Evolutionary conservation across 2,113 vertebrate species (phyloP), one percentile per base, ranked within the genome.

Genomic region (Propithecus coquereli): DNA sequence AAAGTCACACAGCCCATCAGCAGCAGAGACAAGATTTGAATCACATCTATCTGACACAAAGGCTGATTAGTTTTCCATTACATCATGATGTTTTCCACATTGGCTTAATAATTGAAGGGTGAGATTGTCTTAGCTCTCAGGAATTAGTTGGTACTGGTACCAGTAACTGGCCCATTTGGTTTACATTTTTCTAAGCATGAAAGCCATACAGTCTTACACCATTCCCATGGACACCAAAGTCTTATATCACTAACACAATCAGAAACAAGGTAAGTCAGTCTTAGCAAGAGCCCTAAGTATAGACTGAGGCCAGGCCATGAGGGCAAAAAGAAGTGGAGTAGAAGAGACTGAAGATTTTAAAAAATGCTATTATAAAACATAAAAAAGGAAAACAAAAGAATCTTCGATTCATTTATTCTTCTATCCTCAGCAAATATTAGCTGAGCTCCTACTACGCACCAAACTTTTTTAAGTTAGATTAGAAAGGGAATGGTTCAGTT

Each of bases 191-290:
- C 81, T 70, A 73, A 88, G 85, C 40, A 73, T 79, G 57, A 83
- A 86, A 93, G n/a, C 68, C 94, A 84, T 16, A 54, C 59, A 81
- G 43, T 68, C 83, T 90, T 30, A 77, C 52, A 81, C 52, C 54
- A 90, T 89, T 91, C 82, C 50, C 77, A 73, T 47, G 80, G 96
- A 95, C 40, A 89, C 81, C 68, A 71, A 82, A 73, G 40, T 83
- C 32, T 87, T 76, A 20, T 87, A 80, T 92, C 65, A 25, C 50
- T 82, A 93, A 94, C 32, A 71, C 87, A 90, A 54, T 83, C 86
- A 90, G 87, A 94, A 90, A 77, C 63, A 84, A 94, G 77, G 91
- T 52, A 65, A 94, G 68, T 92, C 87, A 87, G 30, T 70, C 68
- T 90, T 80, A 87, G 90, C 90, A 92, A 79, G 90, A 80, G 74